Evolutionary conservation across 2,113 vertebrate genomes (phyloP), one percentile per base, ranked within the genome.

Genomic region (Typhlomys cinereus): DNA sequence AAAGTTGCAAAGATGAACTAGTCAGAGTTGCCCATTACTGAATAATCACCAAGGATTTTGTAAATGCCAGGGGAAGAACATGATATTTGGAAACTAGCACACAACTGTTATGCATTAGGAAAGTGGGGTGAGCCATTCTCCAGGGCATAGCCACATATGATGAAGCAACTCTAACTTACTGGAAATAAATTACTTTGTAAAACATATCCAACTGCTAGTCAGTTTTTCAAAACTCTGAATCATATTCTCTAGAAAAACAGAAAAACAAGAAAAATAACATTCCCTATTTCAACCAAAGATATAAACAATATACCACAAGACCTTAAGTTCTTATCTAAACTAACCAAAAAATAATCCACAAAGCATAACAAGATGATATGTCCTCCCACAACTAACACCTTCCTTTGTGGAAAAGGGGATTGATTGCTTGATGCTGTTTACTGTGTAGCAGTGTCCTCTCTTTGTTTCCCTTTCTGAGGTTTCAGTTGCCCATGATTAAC

Each of bases 111-210:
- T 78, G 34, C 9, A 73, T 67, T 76, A 94, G 59, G 44, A 50
- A 74, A 75, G 41, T 10, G 13, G 67, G 44, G 61, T 5, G 54
- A 93, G 31, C 54, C 41, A 57, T 31, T 69, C 79, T 59, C 62
- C 41, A 82, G 79, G 52, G 73, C 61, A 70, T 0, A 81, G 62
- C 54, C 86, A 36, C 17, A 61, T 10, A 69, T 34, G 73, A 95
- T 88, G 89, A 89, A 89, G 87, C 67, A 73, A 94, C 71, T 70
- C 70, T 39, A 62, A 94, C 64, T 73, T 84, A 91, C 85, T 78
- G 94, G 88, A 95, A 93, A 78, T 34, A 92, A 88, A 73, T 25
- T 83, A 21, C 9, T 81, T 92, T 85, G 23, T 62, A 81, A 91
- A 89, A 66, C 36, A 67, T 17, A 85, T 73, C 81, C 50, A 82